Percentiles rank a stretch among this genome's conserved stretches.
Evolutionary conservation across 2,113 vertebrate species (phyloP).

Genomic region (Phyllostomus discolor): DNA sequence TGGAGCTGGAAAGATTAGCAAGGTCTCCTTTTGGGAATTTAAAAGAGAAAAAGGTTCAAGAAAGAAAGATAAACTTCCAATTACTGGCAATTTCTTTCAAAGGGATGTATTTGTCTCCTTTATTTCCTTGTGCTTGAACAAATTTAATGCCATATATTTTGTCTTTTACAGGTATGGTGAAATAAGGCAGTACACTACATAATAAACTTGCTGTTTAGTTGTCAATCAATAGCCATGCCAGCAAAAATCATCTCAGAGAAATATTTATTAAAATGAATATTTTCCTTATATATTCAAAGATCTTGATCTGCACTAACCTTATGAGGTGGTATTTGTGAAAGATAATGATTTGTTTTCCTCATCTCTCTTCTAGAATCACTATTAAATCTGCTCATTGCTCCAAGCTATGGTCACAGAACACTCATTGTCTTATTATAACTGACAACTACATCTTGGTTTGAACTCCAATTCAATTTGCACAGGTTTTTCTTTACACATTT

Average conservation of each 20-base stretch:
- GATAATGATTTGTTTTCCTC: conserved; percentile 59
- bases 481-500: conserved; percentile 53
- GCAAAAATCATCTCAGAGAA: background rate
- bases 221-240: background rate
- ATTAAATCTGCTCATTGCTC: conserved; percentile 31
- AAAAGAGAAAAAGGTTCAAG: background rate
- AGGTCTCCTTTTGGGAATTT: background rate
- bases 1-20: conserved; percentile 42
- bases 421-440: conserved; percentile 49
- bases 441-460: conserved; percentile 46
- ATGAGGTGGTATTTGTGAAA: conserved; percentile 3
- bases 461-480: conserved; percentile 37
- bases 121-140: background rate
- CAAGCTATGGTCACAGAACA: conserved; percentile 54
- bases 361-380: conserved; percentile 33
- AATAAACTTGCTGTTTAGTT: background rate
- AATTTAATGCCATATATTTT: background rate
- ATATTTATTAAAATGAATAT: conserved; percentile 53
- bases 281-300: conserved; percentile 1
- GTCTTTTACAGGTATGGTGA: background rate
- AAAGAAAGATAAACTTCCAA: conserved; percentile 40
- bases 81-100: conserved; percentile 13
- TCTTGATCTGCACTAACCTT: conserved; percentile 34
- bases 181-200: background rate
- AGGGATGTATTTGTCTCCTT: rapidly evolving